Conservation (phyloP, 2,888 invertebrate species). For the Labia minor region DNA sequence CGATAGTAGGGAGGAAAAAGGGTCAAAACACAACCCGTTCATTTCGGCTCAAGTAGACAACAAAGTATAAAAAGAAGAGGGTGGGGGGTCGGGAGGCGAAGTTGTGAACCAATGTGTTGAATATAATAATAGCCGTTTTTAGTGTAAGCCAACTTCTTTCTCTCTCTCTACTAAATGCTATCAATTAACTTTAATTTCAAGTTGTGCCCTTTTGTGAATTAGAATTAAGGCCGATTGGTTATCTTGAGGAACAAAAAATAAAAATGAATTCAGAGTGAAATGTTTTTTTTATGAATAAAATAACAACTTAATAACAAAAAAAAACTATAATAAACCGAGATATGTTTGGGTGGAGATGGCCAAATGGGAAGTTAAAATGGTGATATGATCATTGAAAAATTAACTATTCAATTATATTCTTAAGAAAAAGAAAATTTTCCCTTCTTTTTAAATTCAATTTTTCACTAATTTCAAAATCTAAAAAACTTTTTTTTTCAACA, state of each 20-base stretch:
- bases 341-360: too few species aligned
- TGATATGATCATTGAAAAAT: background rate
- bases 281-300: background rate
- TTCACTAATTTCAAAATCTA: background rate
- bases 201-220: background rate
- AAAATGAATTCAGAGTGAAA: background rate
- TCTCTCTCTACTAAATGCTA: background rate
- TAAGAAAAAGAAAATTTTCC: too few species aligned
- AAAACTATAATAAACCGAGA: background rate
- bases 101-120: background rate
- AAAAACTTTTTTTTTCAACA: background rate
- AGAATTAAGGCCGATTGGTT: background rate
- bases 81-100: background rate
- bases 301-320: background rate
- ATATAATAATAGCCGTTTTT: slow-evolving; percentile 7
- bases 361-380: background rate
- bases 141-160: background rate
- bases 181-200: slow-evolving; percentile 1
- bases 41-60: background rate
- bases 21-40: slow-evolving; percentile 5
- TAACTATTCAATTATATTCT: too few species aligned
- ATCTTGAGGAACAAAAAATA: background rate
- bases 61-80: background rate
- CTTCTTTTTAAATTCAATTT: too few species aligned
- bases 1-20: too few species aligned